A percentile compares a stretch with the other conserved stretches of the same genome.
phyloP scores from a whole-genome alignment of 2,113 vertebrate genomes.

The Gopherus flavomarginatus region DNA sequence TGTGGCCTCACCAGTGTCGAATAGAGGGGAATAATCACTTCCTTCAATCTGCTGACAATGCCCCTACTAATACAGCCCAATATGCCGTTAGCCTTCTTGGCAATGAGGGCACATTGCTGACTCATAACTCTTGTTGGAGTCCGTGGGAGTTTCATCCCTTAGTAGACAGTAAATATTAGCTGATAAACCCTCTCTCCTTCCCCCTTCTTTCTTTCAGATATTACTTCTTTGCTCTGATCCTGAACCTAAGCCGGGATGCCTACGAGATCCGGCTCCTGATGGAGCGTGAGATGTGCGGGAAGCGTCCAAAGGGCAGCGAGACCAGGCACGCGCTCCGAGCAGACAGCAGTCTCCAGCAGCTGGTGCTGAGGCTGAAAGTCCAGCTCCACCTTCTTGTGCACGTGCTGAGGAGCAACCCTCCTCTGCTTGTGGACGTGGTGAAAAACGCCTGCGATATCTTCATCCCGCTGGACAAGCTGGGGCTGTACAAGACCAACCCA shows the following conservation, averaged over 20 bases:
- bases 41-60: too few species aligned
- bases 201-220: conserved; percentile 77
- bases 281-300: conserved; percentile 77
- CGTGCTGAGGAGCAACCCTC: conserved; percentile 87
- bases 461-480: conserved; percentile 92
- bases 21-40: too few species aligned
- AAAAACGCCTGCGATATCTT: conserved; percentile 91
- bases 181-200: too few species aligned
- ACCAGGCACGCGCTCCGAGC: neutral
- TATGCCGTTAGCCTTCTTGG: too few species aligned
- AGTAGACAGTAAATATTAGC: neutral
- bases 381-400: conserved; percentile 78
- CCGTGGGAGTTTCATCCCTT: neutral
- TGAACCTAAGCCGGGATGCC: conserved; percentile 90
- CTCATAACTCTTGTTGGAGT: neutral
- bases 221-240: conserved; percentile 91
- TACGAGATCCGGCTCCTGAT: conserved; percentile 88
- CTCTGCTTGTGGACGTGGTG: conserved; percentile 88
- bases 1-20: too few species aligned
- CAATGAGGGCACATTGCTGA: too few species aligned
- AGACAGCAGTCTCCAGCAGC: neutral
- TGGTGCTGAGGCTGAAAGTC: conserved; percentile 66
- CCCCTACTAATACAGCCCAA: too few species aligned
- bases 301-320: neutral
- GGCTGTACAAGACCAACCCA: conserved; percentile 80